phyloP scores from a whole-genome alignment of 2,113 vertebrate genomes.

The Nyctereutes procyonoides region DNA sequence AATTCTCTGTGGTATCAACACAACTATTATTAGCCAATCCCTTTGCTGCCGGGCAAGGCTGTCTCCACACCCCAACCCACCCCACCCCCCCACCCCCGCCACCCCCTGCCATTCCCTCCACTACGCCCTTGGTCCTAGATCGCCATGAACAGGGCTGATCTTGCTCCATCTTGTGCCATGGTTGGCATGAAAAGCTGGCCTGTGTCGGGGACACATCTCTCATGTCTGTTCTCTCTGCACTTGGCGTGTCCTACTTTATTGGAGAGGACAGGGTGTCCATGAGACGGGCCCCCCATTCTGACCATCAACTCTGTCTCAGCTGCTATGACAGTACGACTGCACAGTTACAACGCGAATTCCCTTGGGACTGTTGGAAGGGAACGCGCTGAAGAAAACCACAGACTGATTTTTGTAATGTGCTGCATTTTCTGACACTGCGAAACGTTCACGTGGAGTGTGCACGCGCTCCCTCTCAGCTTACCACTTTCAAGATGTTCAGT shows the following conservation, averaged over 20 bases:
- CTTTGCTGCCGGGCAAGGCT: constrained; percentile 3
- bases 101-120: not conserved
- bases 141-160: not conserved
- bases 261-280: fast-evolving
- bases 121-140: constrained; percentile 64
- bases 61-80: not conserved
- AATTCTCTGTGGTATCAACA: constrained; percentile 74
- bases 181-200: not conserved
- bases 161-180: not conserved
- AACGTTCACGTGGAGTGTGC: constrained; percentile 46
- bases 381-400: not conserved
- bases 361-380: constrained; percentile 55
- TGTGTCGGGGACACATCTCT: not conserved
- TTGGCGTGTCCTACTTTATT: not conserved
- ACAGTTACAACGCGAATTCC: constrained; percentile 27
- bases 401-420: constrained; percentile 19
- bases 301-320: not conserved
- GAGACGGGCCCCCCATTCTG: not conserved
- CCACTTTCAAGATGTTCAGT: constrained; percentile 64
- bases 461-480: not conserved
- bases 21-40: constrained; percentile 74
- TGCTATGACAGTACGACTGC: not conserved
- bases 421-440: constrained; percentile 52
- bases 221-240: not conserved
- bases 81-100: no score